Evolutionary conservation across 2,888 invertebrate genomes (phyloP).

Genomic region (Linnaemya tessellans): DNA sequence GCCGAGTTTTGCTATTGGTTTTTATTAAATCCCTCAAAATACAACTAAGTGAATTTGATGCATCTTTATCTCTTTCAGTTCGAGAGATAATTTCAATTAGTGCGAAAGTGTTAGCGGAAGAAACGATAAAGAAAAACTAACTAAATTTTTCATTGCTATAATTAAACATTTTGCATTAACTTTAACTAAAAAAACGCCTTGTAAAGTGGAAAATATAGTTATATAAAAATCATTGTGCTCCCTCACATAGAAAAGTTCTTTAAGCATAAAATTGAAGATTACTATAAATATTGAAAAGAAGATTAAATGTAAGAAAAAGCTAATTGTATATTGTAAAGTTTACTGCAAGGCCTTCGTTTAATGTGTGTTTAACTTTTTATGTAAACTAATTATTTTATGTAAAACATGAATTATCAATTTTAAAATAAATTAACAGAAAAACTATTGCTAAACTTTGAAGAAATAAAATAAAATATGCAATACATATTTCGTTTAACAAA

Average conservation of each 20-base stretch:
- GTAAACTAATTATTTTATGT: too few species aligned
- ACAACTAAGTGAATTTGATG: constrained; percentile 25
- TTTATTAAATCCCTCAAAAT: not conserved
- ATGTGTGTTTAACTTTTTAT: too few species aligned
- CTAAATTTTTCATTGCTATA: constrained; percentile 55
- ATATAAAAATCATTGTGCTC: constrained; percentile 51
- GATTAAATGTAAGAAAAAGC: constrained; percentile 20
- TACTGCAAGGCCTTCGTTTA: not conserved
- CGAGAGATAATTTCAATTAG: constrained; percentile 60
- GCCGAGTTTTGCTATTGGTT: constrained; percentile 6
- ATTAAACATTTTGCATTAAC: constrained; percentile 60
- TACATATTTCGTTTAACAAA: constrained; percentile 16
- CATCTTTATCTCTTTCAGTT: constrained; percentile 56
- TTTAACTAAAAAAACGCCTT: constrained; percentile 36
- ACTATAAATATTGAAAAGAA: constrained; percentile 23
- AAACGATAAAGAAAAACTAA: constrained; percentile 7
- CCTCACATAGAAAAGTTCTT: constrained; percentile 49
- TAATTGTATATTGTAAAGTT: constrained; percentile 5
- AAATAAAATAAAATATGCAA: constrained; percentile 6
- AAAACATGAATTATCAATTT: not conserved
- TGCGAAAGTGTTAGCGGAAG: constrained; percentile 49
- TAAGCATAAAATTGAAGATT: constrained; percentile 32
- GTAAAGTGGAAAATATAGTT: constrained; percentile 58
- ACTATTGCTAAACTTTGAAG: constrained; percentile 3
- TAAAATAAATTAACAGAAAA: constrained; percentile 17